Conservation (phyloP, 2,888 invertebrate genomes). For the Nymphalis polychloros region DNA sequence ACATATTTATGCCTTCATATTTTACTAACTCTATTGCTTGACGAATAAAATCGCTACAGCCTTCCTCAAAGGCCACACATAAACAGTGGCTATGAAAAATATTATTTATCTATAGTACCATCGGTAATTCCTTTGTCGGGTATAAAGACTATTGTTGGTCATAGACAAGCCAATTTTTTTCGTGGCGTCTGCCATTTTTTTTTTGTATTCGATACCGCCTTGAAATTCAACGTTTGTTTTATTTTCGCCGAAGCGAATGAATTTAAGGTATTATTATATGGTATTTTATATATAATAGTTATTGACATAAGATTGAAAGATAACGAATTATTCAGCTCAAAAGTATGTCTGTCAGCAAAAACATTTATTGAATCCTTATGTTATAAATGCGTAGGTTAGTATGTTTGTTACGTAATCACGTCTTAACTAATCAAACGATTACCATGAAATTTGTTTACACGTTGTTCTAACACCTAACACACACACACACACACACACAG, state of each 20-base stretch:
- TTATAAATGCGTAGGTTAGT: neutral
- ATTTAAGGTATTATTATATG: constrained; percentile 18
- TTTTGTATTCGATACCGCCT: constrained; percentile 43
- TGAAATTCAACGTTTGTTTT: constrained; percentile 34
- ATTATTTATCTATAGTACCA: constrained; percentile 71
- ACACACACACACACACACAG: too few relatives aligned
- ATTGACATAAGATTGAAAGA: constrained; percentile 4
- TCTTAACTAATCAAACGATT: too few relatives aligned
- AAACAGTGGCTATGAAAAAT: constrained; percentile 64
- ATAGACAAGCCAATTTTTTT: constrained; percentile 57
- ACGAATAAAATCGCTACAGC: constrained; percentile 38
- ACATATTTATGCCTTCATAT: too few relatives aligned
- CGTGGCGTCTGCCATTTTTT: constrained; percentile 61
- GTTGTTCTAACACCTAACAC: too few relatives aligned
- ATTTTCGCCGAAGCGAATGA: constrained; percentile 36
- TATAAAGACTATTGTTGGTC: constrained; percentile 55
- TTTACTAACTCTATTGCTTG: too few relatives aligned
- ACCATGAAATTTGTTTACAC: too few relatives aligned
- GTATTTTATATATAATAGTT: constrained; percentile 11
- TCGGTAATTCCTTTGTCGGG: constrained; percentile 69
- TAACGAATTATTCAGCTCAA: constrained; percentile 8
- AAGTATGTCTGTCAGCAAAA: neutral
- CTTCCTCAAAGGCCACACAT: constrained; percentile 40
- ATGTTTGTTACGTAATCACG: too few relatives aligned
- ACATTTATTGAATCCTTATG: neutral